Conservation (phyloP, 2,888 invertebrate genomes). For the Spodoptera picta region DNA sequence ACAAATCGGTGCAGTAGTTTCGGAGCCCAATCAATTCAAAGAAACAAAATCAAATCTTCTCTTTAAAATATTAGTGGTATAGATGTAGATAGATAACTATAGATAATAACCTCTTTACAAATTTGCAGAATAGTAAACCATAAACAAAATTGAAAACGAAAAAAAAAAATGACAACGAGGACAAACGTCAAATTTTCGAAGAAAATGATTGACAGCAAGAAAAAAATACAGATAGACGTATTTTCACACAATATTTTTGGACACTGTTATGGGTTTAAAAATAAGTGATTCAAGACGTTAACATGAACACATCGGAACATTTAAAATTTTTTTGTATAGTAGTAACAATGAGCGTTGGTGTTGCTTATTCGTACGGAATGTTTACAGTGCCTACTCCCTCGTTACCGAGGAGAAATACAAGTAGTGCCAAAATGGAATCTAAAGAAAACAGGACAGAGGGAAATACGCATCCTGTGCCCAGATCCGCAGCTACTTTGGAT, state of each 20-base stretch:
- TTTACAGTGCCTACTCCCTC: conserved; percentile 55
- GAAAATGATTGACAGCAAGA: conserved; percentile 48
- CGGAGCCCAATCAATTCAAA: too few relatives aligned
- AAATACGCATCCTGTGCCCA: conserved; percentile 35
- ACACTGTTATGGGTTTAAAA: conserved; percentile 61
- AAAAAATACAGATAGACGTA: conserved; percentile 26
- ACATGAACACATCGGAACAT: conserved; percentile 76
- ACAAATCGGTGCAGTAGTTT: too few relatives aligned
- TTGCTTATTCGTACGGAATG: conserved; percentile 76
- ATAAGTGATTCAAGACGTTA: conserved; percentile 44
- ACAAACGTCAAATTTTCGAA: conserved; percentile 30
- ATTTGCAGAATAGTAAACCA: conserved; percentile 11
- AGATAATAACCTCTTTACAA: not conserved
- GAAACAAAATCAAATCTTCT: too few relatives aligned
- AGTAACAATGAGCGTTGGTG: conserved; percentile 70
- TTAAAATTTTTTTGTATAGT: conserved; percentile 71
- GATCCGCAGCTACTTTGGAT: conserved; percentile 1
- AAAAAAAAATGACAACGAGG: conserved; percentile 25
- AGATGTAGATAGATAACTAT: not conserved
- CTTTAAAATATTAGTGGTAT: too few relatives aligned
- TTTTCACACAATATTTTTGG: conserved; percentile 21
- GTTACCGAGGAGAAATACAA: conserved; percentile 8
- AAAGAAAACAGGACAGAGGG: conserved; percentile 63
- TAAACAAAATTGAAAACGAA: conserved; percentile 11
- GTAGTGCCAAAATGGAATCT: conserved; percentile 20